A percentile compares a stretch with the other conserved stretches of the same genome.
Evolutionary conservation across 2,113 vertebrate genomes (phyloP).

Genomic region (Andinoacara biseriatus): DNA sequence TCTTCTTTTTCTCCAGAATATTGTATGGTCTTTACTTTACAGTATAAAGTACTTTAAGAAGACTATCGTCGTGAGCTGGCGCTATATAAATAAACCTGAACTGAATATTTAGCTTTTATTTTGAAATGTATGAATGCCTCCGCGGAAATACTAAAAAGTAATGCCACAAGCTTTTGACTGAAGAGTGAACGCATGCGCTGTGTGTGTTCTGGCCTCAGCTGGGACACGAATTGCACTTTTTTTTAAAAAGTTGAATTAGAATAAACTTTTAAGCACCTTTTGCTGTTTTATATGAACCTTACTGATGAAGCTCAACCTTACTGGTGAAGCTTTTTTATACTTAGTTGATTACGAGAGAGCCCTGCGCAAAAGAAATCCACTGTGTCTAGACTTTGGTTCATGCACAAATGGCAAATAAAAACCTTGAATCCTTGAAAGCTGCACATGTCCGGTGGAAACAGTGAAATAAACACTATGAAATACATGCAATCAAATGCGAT

Average conservation of each 20-base stretch:
- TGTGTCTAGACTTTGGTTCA: too few species aligned
- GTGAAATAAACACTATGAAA: not conserved
- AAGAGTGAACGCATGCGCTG: slow-evolving; percentile 37
- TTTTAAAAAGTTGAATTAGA: slow-evolving; percentile 20
- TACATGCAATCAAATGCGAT: not conserved
- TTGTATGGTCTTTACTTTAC: not conserved
- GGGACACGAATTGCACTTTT: slow-evolving; percentile 35
- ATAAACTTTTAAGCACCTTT: not conserved
- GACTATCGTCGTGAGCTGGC: not conserved
- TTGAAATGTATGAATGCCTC: slow-evolving; percentile 12
- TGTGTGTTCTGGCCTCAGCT: slow-evolving; percentile 47
- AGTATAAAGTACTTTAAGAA: not conserved
- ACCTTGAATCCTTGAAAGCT: not conserved
- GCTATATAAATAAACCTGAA: not conserved
- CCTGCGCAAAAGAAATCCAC: too few species aligned
- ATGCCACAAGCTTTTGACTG: not conserved
- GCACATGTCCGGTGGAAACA: not conserved
- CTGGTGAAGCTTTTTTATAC: not conserved
- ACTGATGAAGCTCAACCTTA: not conserved
- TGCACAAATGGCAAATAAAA: too few species aligned
- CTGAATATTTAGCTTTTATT: slow-evolving; percentile 22
- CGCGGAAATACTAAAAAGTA: slow-evolving; percentile 28
- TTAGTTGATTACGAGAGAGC: too few species aligned
- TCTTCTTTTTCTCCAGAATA: not conserved
- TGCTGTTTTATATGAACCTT: not conserved